Evolutionary conservation across 2,888 invertebrate species (phyloP), one percentile per base, ranked within the genome.

Genomic region (Emmelina monodactyla): DNA sequence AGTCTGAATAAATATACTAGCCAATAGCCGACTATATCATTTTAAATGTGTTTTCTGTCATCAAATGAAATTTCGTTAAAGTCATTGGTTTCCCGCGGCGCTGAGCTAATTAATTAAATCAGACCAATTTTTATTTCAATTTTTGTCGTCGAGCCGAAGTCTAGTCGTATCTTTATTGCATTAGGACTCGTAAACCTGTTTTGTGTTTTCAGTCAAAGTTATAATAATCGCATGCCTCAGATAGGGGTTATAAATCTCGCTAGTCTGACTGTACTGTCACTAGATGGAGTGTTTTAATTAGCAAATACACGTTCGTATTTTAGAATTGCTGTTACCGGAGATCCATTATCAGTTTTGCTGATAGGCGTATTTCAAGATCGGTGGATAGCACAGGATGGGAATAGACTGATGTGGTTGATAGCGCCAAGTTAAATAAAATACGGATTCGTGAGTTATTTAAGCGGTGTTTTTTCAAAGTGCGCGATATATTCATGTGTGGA

Each of bases 331-430:
- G 61, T 63, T 67, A 63, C 53, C 51, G 55, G 48, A 50, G 49
- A 59, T 60, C 56, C 51, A 49, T 54, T 62, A 62, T 63, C 58
- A 49, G 50, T 43, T 48, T 44, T 44, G 49, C 47, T 53, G 51
- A 51, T 61, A 58, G 58, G 56, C 61, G 62, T 66, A 62, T 67
- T 62, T 62, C 58, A 58, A 62, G 67, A 72, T 71, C 55, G 47
- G 37, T 45, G 54, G 61, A 62, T 62, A 62, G 55, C 51, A 49
- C 58, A 66, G 49, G 64, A 68, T 71, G 70, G 63, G 62, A 14
- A 29, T 14, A 29, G 64, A 65, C 65, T 61, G 64, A 65, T 63
- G 64, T 58, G 48, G 45, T 42, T 43, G 70, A 71, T 70, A 58
- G 42, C 50, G 44, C 58, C 51, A 46, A 47, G 44, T 46, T 25